These are phyloP conservation scores for Oncorhynchus keta DNA, from an alignment of 2,113 vertebrate species.

Conservation along the genomic window DNA sequence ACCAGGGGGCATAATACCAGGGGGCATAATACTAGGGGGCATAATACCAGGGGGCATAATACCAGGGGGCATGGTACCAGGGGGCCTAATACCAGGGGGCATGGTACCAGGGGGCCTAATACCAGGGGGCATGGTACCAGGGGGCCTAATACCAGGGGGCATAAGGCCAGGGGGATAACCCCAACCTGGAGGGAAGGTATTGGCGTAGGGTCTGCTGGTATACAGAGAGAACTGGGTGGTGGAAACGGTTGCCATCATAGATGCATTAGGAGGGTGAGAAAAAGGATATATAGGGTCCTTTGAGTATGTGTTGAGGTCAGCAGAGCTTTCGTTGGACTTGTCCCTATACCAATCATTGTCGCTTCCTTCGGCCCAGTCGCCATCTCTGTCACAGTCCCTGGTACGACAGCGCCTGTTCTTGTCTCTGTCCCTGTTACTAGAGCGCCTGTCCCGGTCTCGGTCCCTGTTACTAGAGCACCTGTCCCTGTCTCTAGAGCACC, in stretches of 20 bases:
- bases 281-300: neutral
- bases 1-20: no score
- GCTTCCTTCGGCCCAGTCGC: neutral
- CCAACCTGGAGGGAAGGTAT: neutral
- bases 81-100: no score
- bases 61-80: no score
- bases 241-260: constrained; percentile 5
- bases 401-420: neutral
- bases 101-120: no score
- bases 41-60: neutral
- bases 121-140: no score
- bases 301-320: neutral
- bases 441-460: neutral
- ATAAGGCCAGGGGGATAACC: neutral
- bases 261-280: neutral
- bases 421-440: neutral
- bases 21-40: neutral
- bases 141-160: no score
- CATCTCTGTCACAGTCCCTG: neutral
- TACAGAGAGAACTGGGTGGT: constrained; percentile 15
- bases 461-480: neutral
- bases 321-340: neutral
- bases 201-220: neutral
- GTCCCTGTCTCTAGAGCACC: neutral
- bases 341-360: neutral